phyloP scores from a whole-genome alignment of 2,113 vertebrate genomes.

The Gymnocephalus cernua region DNA sequence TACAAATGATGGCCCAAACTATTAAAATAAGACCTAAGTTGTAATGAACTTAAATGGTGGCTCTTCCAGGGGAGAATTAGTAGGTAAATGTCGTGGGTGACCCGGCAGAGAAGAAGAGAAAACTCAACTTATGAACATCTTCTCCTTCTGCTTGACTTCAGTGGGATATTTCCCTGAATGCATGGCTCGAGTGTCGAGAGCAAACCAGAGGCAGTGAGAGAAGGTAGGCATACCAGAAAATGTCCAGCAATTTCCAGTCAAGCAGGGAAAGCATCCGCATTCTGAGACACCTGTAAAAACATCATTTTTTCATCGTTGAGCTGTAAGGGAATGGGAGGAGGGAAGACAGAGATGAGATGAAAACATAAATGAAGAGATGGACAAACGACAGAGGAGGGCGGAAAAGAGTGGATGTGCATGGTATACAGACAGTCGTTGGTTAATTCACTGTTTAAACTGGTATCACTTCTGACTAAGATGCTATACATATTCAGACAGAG shows the following conservation, averaged over 20 bases:
- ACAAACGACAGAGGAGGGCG: neutral
- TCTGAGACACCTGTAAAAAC: constrained; percentile 84
- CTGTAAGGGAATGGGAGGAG: constrained; percentile 52
- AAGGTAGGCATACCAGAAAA: constrained; percentile 36
- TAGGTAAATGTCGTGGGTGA: neutral
- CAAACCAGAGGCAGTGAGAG: constrained; percentile 46
- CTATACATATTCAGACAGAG: constrained; percentile 35
- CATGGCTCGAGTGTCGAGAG: constrained; percentile 42
- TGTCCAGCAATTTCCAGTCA: constrained; percentile 70
- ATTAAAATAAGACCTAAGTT: neutral
- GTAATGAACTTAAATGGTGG: neutral
- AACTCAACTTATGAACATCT: constrained; percentile 15
- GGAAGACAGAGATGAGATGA: constrained; percentile 23
- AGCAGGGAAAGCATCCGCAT: constrained; percentile 67
- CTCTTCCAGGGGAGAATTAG: neutral
- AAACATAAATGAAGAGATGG: constrained; percentile 38
- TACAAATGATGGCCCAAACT: neutral
- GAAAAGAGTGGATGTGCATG: neutral
- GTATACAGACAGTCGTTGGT: neutral
- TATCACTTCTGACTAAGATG: constrained; percentile 45
- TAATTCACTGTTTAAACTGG: neutral
- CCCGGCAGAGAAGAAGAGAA: neutral
- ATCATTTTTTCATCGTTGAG: constrained; percentile 77
- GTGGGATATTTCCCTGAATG: constrained; percentile 40
- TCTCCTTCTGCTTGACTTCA: constrained; percentile 21